Evolutionary conservation across 2,797 vertebrate genomes (phyloP), one percentile per base, ranked within the genome.

Genomic region (Oreochromis mossambicus): DNA sequence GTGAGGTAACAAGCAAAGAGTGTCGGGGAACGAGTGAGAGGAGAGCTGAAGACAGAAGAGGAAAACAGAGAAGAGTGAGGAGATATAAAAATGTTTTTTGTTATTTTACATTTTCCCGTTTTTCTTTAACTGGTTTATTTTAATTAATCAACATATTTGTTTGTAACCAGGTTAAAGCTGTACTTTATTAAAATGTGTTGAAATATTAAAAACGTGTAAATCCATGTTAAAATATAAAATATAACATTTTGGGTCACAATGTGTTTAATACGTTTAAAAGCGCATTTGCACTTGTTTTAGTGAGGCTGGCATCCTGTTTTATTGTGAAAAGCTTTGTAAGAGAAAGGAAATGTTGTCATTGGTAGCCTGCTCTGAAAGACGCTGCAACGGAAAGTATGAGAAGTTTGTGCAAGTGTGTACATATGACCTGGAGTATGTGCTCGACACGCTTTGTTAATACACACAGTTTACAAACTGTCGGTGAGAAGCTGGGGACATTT

Each of bases 281-380:
- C 0, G 0, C 5, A 0, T 56, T 56, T 32, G 55, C 55, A 32
- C 55, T 56, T 56, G 26, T 56, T 32, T 32, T 1, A 32, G 55
- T 58, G 14, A 32, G 55, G 55, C 8, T 58, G 55, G 55, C 55
- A 32, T 58, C 55, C 55, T 56, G 55, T 32, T 56, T 58, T 32
- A 58, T 9, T 58, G 55, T 58, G 55, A 58, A 58, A 58, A 56
- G 55, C 5, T 6, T 32, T 56, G 54, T 29, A 8, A 29, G 55
- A 58, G 26, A 17, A 2, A 58, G 26, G 26, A 58, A 58, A 0
- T 58, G 55, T 58, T 56, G 55, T 56, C 8, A 17, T 5, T 17
- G 8, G 26, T 17, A 17, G 55, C 0, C 14, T 58, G 55, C 55
- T 17, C 17, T 58, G 55, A 58, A 58, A 58, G 26, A 32, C 1